Conservation (phyloP, 2,888 invertebrate genomes). For the Ctena decussata region DNA sequence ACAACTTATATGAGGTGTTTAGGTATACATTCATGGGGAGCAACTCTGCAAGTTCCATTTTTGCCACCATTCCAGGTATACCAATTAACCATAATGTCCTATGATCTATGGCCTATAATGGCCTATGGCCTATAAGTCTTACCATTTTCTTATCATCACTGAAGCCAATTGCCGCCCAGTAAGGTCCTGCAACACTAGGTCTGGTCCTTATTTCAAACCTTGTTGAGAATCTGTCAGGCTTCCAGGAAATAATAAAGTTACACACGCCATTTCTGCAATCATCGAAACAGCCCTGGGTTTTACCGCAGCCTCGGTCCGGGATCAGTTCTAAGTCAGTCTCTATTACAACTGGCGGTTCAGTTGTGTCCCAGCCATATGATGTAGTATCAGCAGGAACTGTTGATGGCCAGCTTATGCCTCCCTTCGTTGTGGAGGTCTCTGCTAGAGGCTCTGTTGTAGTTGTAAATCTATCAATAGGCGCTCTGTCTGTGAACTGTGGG, state of each 20-base stretch:
- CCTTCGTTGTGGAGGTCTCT: constrained; percentile 63
- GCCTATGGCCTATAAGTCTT: no score
- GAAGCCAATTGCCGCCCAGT: constrained; percentile 83
- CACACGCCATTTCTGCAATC: constrained; percentile 79
- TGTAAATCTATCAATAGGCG: neutral
- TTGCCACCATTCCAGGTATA: no score
- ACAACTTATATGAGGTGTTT: no score
- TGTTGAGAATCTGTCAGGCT: constrained; percentile 64
- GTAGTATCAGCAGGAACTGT: neutral
- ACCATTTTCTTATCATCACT: constrained; percentile 84
- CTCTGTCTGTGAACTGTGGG: neutral
- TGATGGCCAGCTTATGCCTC: constrained; percentile 53
- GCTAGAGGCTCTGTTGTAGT: constrained; percentile 53
- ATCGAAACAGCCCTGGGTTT: constrained; percentile 82
- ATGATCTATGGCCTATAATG: no score
- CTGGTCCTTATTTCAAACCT: constrained; percentile 74
- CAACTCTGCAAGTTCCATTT: no score
- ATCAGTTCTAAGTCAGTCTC: constrained; percentile 6
- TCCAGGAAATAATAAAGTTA: constrained; percentile 82
- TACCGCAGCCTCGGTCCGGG: constrained; percentile 75
- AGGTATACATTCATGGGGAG: no score
- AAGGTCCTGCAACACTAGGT: constrained; percentile 53
- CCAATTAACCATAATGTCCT: no score
- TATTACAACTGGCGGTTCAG: neutral
- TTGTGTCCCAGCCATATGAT: neutral